Percentiles rank a stretch among this genome's conserved stretches.
Evolutionary conservation across 2,888 invertebrate genomes (phyloP).

Genomic region (Onthophagus sagittarius): DNA sequence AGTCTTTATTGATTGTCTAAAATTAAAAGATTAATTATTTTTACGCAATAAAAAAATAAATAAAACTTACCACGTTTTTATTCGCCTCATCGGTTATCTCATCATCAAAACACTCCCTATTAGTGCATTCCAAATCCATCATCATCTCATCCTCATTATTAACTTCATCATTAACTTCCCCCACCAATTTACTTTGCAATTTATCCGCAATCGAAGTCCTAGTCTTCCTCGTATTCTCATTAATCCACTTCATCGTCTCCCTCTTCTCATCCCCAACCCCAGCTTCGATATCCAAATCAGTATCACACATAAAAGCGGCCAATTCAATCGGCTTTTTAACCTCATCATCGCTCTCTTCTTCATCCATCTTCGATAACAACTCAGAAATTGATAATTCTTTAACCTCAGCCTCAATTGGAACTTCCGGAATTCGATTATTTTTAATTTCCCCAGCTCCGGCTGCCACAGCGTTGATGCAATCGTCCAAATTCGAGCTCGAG

Average conservation of each 20-base stretch:
- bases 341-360: neutral
- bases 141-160: neutral
- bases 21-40: too few relatives aligned
- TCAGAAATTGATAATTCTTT: slow-evolving; percentile 20
- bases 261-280: slow-evolving; percentile 49
- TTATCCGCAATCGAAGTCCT: slow-evolving; percentile 31
- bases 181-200: slow-evolving; percentile 18
- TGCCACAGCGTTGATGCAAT: slow-evolving; percentile 18
- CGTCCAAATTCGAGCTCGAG: slow-evolving; percentile 13
- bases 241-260: slow-evolving; percentile 52
- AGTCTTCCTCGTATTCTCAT: slow-evolving; percentile 37
- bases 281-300: slow-evolving; percentile 42
- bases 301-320: slow-evolving; percentile 26
- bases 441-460: slow-evolving; percentile 3
- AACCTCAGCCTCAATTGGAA: slow-evolving; percentile 13
- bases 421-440: neutral
- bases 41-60: too few relatives aligned
- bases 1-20: too few relatives aligned
- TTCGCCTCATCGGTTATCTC: too few relatives aligned
- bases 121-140: neutral
- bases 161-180: neutral
- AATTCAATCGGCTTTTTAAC: slow-evolving; percentile 1
- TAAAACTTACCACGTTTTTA: too few relatives aligned
- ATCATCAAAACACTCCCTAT: too few relatives aligned
- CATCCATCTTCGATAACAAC: slow-evolving; percentile 12